phyloP scores from a whole-genome alignment of 2,888 invertebrate species.

The Petrophora chlorosata region DNA sequence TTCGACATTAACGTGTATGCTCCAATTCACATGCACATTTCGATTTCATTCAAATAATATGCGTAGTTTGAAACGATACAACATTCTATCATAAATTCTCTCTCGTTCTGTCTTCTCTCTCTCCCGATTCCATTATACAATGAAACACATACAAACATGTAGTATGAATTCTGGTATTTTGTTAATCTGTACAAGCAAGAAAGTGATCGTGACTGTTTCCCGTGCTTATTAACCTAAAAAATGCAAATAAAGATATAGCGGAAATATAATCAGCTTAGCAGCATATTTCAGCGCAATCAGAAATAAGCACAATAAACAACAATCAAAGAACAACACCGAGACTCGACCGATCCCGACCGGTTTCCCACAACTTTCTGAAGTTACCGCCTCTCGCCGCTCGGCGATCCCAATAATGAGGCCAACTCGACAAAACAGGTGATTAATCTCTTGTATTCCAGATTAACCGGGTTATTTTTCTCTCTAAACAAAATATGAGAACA shows the following conservation, averaged over 20 bases:
- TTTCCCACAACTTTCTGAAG: slow-evolving; percentile 2
- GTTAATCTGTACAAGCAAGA: no score
- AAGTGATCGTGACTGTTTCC: not conserved
- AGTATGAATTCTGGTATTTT: no score
- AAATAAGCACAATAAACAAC: slow-evolving; percentile 17
- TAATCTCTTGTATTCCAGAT: slow-evolving; percentile 9
- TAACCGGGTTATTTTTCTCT: slow-evolving; percentile 11
- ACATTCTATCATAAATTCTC: no score
- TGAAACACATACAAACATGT: no score
- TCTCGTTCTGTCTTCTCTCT: no score
- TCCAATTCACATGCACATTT: no score
- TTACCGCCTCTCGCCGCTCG: not conserved
- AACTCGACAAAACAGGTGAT: slow-evolving; percentile 16
- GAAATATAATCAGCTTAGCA: slow-evolving; percentile 19
- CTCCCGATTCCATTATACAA: no score
- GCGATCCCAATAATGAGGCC: slow-evolving; percentile 7
- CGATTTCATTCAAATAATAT: no score
- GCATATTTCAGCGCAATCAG: slow-evolving; percentile 11
- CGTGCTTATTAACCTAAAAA: slow-evolving; percentile 14
- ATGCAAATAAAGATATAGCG: slow-evolving; percentile 11
- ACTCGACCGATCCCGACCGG: slow-evolving; percentile 1
- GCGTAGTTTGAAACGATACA: no score
- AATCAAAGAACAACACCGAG: slow-evolving; percentile 15
- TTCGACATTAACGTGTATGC: no score
- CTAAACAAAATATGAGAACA: slow-evolving; percentile 10